Evolutionary conservation across 2,888 invertebrate species (phyloP), one percentile per base, ranked within the genome.

Genomic region (Lacanobia oleracea): DNA sequence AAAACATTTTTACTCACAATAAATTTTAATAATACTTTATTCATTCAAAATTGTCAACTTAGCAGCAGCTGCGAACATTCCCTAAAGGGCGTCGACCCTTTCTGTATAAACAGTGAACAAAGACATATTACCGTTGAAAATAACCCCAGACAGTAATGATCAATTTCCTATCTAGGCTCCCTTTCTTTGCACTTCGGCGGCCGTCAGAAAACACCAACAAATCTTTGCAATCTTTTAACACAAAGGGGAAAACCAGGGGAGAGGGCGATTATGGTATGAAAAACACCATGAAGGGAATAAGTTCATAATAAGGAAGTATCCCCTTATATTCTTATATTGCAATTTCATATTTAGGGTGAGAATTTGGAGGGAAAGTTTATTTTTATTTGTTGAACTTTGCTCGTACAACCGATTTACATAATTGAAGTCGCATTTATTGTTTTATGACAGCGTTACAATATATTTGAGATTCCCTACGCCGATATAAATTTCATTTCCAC

Each of bases 271-370:
- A 77, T 82, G 77, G 68, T 81, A 83, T 79, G 78, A 86, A 85
- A 81, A 84, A 84, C 80, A 84, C 74, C 80, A 77, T 75, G 75
- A 78, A 61, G 57, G 77, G 81, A 77, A 81, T 77, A 84, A 87
- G 79, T 85, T 84, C 61, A 85, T 85, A 88, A 87, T 81, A 85
- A 83, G 81, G 73, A 77, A 82, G 72, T 79, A 79, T 76, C 75
- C 87, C 81, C 75, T 85, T 67, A 77, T 66, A 81, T 70, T 78
- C 59, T 70, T 83, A 79, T 81, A 88, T 84, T 81, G 81, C 84
- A 59, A 81, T 86, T 83, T 86, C 84, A 82, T 88, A 82, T 83
- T 85, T 79, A 88, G 75, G 86, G 85, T 79, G 74, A 43, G 75
- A 75, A 51, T 10, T 56, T 21, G 37, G 16, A 67, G 12, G 67